Percentiles rank a stretch among this genome's conserved stretches.
Conservation (phyloP, 2,888 invertebrate species). For the Eucera pruinosa region DNA sequence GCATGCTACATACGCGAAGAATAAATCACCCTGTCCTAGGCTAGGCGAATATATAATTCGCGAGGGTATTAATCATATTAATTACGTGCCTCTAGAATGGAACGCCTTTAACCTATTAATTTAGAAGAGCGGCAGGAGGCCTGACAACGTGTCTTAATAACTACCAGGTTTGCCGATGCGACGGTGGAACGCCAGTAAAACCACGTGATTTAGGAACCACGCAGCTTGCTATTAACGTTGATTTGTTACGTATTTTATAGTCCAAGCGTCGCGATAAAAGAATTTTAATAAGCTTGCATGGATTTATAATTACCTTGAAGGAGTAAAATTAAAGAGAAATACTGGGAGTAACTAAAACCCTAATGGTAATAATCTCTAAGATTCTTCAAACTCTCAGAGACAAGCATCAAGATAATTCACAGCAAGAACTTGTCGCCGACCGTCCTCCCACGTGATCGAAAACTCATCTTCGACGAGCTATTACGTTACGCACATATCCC, state of each 20-base stretch:
- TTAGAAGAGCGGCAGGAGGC: not conserved
- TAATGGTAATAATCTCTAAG: not conserved
- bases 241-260: no score
- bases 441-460: conserved; percentile 51
- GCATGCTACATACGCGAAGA: conserved; percentile 17
- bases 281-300: not conserved
- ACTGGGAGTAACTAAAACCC: not conserved
- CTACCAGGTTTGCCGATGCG: no score
- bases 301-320: not conserved
- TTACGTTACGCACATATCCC: conserved; percentile 1
- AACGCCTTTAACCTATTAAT: conserved; percentile 20
- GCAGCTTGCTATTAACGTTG: not conserved
- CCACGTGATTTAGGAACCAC: conserved; percentile 36
- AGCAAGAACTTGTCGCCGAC: not conserved
- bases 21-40: conserved; percentile 52
- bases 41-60: conserved; percentile 36
- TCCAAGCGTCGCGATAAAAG: not conserved
- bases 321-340: not conserved
- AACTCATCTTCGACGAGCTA: conserved; percentile 17
- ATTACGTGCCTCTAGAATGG: conserved; percentile 20
- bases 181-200: not conserved
- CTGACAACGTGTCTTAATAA: not conserved
- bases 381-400: not conserved
- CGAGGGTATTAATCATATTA: conserved; percentile 56
- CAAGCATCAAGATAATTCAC: conserved; percentile 7